Base-by-base conservation (phyloP, 2,797 vertebrate genomes). In the Masticophis lateralis region DNA sequence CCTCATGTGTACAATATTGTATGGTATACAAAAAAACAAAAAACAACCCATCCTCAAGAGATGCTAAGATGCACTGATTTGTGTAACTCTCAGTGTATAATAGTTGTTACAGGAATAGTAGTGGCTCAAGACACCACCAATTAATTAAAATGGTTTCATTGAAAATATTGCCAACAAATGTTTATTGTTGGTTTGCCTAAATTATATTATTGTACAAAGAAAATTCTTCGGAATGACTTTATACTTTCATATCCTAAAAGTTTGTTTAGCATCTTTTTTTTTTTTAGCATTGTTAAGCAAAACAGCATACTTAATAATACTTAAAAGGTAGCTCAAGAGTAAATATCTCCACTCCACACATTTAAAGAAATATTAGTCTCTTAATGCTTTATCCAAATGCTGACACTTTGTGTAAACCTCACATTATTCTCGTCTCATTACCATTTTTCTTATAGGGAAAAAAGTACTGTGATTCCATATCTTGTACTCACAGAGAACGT, bases 1-100 rank as follows among this genome's bases (percentile, higher is more conserved):
- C 87, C 94, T 96, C 94, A 88, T 94, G 95, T 86, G 56, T 90
- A 83, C 69, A 47, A 47, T 92, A 37, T 60, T 91, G 32, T 86
- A 47, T 92, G 91, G 94, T 93, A 56, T 92, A 86, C 94, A 95
- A 87, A 27, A 63, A 91, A 89, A 37, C 1, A 37, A 37, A 37
- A 37, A 37, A 37, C 37, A 37, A 37, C 47, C 9, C 55, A n/a
- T 86, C n/a, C 9, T 92, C 94, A 93, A 96, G 53, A 95, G 66
- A 91, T 87, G 86, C 83, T n/a, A 89, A 95, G 92, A 91, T 0
- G 28, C 86, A 92, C 92, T 74, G 57, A 88, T 94, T 91, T 27
- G 27, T 60, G 32, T 60, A 91, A 2, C 22, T 25, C 12, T 96
- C 90, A 93, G 88, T 83, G 74, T 79, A 43, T 79, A 79, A 22